A percentile compares a stretch with the other conserved stretches of the same genome.
phyloP scores from a whole-genome alignment of 1,140 invertebrate species.

The Anoplophora glabripennis region DNA sequence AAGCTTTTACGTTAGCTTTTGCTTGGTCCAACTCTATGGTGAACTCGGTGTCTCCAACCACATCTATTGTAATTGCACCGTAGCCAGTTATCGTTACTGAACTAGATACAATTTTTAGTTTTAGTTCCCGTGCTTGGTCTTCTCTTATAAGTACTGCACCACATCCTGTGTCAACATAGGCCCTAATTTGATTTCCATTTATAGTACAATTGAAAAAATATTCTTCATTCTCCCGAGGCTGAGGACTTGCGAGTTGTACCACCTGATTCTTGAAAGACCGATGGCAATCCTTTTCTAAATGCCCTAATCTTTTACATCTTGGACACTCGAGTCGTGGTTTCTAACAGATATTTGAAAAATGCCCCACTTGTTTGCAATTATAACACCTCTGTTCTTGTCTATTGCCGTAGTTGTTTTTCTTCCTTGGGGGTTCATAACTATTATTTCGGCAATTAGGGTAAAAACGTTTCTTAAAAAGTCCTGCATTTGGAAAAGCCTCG shows the following conservation, averaged over 20 bases:
- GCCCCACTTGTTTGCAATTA: background rate
- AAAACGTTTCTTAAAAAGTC: background rate
- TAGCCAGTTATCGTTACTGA: conserved; percentile 8
- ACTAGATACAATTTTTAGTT: background rate
- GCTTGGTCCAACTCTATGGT: conserved; percentile 6
- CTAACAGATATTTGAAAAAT: background rate
- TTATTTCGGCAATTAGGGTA: background rate
- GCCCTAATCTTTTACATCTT: background rate
- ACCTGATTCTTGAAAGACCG: background rate
- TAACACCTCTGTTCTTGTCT: background rate
- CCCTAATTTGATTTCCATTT: background rate
- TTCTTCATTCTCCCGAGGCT: background rate
- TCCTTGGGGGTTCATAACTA: background rate
- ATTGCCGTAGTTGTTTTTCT: no score
- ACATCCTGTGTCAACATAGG: conserved; percentile 9
- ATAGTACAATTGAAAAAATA: background rate
- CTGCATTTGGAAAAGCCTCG: background rate
- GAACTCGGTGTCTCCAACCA: conserved; percentile 2
- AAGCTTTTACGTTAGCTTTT: background rate
- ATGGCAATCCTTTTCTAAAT: conserved; percentile 2
- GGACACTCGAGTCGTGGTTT: background rate
- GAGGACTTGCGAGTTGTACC: no score
- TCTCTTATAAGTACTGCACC: conserved; percentile 7
- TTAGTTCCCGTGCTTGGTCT: background rate
- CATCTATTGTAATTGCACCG: background rate